Evolutionary conservation across 2,888 invertebrate genomes (phyloP).

Genomic region (Polylopha cassiicola): DNA sequence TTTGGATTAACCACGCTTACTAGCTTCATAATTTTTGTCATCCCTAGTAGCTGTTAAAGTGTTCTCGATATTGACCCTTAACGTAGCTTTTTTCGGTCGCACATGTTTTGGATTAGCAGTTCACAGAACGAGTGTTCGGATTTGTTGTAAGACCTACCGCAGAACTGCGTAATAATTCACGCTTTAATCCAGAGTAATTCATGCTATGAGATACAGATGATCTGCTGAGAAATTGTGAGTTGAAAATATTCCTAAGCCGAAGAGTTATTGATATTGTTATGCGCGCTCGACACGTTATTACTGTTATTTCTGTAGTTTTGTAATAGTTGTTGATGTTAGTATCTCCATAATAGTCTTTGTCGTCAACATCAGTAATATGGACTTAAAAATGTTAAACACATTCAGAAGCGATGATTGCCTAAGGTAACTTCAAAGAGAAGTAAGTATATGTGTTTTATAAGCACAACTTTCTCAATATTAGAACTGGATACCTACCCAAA

Average conservation of each 20-base stretch:
- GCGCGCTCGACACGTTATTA: constrained; percentile 16
- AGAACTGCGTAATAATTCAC: constrained; percentile 57
- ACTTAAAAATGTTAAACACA: constrained; percentile 1
- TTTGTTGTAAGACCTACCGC: constrained; percentile 64
- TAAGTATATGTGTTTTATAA: too few relatives aligned
- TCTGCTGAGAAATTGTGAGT: constrained; percentile 32
- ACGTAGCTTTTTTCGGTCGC: constrained; percentile 67
- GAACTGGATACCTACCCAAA: too few relatives aligned
- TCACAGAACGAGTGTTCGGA: constrained; percentile 54
- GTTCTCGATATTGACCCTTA: constrained; percentile 73
- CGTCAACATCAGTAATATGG: too few relatives aligned
- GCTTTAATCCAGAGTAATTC: constrained; percentile 63
- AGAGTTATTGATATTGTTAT: constrained; percentile 25
- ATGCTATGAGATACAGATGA: constrained; percentile 58
- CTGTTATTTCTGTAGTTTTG: constrained; percentile 21
- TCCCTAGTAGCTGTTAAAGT: constrained; percentile 32
- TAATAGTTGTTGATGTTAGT: constrained; percentile 8
- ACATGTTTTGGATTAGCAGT: constrained; percentile 74
- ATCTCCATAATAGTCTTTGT: too few relatives aligned
- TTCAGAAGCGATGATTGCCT: too few relatives aligned
- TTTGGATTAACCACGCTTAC: too few relatives aligned
- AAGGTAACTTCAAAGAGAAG: too few relatives aligned
- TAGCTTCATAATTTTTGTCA: constrained; percentile 5
- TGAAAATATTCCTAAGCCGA: constrained; percentile 28
- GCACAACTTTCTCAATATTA: too few relatives aligned